These are phyloP conservation scores for Nothoprocta pentlandii DNA, from an alignment of 2,113 vertebrate species.

Conservation along the genomic window DNA sequence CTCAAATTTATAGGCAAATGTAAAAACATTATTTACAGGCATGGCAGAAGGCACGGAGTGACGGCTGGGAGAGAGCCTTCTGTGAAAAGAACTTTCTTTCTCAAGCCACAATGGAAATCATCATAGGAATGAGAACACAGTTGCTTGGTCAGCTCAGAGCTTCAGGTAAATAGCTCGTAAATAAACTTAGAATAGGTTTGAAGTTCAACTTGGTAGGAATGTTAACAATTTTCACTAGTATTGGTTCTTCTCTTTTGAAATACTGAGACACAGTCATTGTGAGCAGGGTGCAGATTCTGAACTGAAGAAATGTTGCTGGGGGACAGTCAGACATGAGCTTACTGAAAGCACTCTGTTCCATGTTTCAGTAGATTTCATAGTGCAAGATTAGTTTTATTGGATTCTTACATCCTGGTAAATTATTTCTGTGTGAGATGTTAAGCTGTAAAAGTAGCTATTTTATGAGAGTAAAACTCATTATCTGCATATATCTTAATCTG, in stretches of 20 bases:
- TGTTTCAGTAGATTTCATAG: not conserved
- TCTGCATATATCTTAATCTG: not conserved
- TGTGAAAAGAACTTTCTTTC: conserved; percentile 97
- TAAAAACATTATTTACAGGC: conserved; percentile 77
- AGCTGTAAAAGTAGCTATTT: not conserved
- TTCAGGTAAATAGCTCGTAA: conserved; percentile 81
- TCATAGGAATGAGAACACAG: conserved; percentile 93
- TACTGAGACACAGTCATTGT: rapidly evolving
- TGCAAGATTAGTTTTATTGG: not conserved
- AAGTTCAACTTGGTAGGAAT: not conserved
- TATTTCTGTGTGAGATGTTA: not conserved
- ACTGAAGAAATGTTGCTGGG: not conserved
- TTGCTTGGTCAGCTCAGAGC: conserved; percentile 94
- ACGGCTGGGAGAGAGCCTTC: conserved; percentile 93
- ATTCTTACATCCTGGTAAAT: not conserved
- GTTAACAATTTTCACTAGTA: not conserved
- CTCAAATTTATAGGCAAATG: not conserved
- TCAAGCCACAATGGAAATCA: conserved; percentile 95
- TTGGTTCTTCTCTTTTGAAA: not conserved
- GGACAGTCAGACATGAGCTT: not conserved
- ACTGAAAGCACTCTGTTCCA: not conserved
- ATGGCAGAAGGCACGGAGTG: conserved; percentile 93
- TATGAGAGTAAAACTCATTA: not conserved
- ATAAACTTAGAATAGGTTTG: not conserved
- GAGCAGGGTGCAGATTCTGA: not conserved